A percentile compares a stretch with the other conserved stretches of the same genome.
Conservation (phyloP, 2,888 invertebrate species). For the Zaprionus bogoriensis region DNA sequence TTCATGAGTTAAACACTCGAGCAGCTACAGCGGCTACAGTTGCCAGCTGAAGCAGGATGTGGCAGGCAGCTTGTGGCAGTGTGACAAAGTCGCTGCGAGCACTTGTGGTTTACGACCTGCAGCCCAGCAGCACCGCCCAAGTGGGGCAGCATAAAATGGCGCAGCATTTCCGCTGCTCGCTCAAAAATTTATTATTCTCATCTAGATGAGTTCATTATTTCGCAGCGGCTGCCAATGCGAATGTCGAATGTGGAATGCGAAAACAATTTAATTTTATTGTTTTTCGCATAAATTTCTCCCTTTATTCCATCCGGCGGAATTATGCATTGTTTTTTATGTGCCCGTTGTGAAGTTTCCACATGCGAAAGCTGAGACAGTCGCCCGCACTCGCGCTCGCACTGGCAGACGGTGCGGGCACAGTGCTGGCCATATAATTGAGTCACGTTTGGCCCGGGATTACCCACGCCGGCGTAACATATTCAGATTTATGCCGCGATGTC, state of each 20-base stretch:
- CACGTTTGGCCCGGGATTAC: slow-evolving; percentile 71
- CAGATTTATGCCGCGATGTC: slow-evolving; percentile 69
- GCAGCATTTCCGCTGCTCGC: slow-evolving; percentile 44
- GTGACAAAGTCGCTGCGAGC: slow-evolving; percentile 74
- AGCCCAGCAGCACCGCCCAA: slow-evolving; percentile 15
- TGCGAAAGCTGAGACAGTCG: slow-evolving; percentile 52
- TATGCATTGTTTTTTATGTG: slow-evolving; percentile 63
- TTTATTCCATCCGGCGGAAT: slow-evolving; percentile 44
- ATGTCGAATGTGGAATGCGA: slow-evolving; percentile 68
- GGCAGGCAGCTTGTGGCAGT: slow-evolving; percentile 56
- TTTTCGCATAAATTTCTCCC: slow-evolving; percentile 76
- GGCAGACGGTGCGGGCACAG: neutral
- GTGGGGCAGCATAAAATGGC: slow-evolving; percentile 56
- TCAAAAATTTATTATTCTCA: slow-evolving; percentile 75
- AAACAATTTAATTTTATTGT: slow-evolving; percentile 82
- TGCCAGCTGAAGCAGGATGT: too few relatives aligned
- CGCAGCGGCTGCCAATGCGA: slow-evolving; percentile 47
- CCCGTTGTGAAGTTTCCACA: slow-evolving; percentile 16
- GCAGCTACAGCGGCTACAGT: slow-evolving; percentile 4
- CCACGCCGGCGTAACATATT: slow-evolving; percentile 52
- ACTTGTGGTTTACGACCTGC: slow-evolving; percentile 78
- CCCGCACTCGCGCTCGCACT: slow-evolving; percentile 15
- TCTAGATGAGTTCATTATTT: slow-evolving; percentile 80
- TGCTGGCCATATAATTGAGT: slow-evolving; percentile 72
- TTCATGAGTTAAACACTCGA: slow-evolving; percentile 80